Base-by-base conservation (phyloP, 2,888 invertebrate species). In the Kuschelorhynchus macadamiae region DNA sequence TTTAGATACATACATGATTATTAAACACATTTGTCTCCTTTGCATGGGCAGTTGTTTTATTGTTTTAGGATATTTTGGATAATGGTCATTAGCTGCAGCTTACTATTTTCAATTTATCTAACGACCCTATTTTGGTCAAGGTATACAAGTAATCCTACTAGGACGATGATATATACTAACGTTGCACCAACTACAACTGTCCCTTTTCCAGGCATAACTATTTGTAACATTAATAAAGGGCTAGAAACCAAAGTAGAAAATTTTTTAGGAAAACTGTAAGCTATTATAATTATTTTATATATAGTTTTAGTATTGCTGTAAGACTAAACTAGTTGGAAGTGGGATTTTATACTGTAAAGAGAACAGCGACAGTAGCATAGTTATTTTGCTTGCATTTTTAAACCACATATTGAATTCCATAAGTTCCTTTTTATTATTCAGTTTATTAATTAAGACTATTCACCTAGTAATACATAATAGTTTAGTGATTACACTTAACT, bases 141-240 rank as follows among this genome's bases (percentile, higher is more conserved):
- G 63, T 83, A 80, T 64, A 73, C 73, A 1, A 75, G 77, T 42
- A 81, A 82, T 72, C 84, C 84, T 1, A 82, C 79, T 0, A 73
- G 81, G 61, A 81, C 82, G 0, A 78, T 78, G 3, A 77, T 83
- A 61, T 59, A 76, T 56, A 76, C 80, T 0, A 77, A 78, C 41
- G 75, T 77, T 49, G 77, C 79, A 0, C 83, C 83, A 5, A 76
- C 79, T 18, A 74, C 73, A 9, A 18, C 72, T 1, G 75, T 79
- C 25, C 77, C 80, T 4, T 85, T 84, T 74, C 84, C 85, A 9
- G 82, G 80, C 1, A 74, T 84, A 1, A 82, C 83, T 8, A 75
- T 85, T 41, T 85, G 84, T 63, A 80, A 82, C 11, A 65, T 78
- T 1, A 75, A 81, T 42, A 73, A 71, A 56, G 74, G 81, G 39